A percentile compares a stretch with the other conserved stretches of the same genome.
These are phyloP conservation scores for Halisarca cf. caerulea DNA, from an alignment of 37 sponge, comb jelly and placozoan genomes.

Conservation along the genomic window DNA sequence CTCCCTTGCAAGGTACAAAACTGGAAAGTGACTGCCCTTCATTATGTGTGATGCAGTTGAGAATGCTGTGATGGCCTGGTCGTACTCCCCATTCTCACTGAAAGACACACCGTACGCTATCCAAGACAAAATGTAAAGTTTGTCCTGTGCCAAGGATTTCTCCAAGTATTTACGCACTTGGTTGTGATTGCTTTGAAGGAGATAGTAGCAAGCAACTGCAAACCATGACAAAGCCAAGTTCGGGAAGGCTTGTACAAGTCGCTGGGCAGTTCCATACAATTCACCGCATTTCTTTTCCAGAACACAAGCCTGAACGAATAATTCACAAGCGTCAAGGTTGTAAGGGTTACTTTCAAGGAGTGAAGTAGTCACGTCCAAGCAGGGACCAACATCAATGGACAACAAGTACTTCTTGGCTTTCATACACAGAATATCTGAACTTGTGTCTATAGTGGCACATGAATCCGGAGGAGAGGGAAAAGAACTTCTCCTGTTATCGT, in stretches of 20 bases:
- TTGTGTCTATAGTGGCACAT: constrained; percentile 19
- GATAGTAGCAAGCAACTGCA: constrained; percentile 84
- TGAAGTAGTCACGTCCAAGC: constrained; percentile 52
- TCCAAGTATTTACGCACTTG: constrained; percentile 69
- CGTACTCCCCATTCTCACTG: constrained; percentile 71
- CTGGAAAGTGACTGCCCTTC: constrained; percentile 75
- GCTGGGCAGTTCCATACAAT: constrained; percentile 70
- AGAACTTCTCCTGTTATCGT: constrained; percentile 5
- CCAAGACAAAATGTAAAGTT: constrained; percentile 65
- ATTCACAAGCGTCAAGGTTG: constrained; percentile 50
- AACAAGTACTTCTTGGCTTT: constrained; percentile 33
- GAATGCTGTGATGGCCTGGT: constrained; percentile 86
- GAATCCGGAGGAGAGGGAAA: neutral
- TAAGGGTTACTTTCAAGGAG: constrained; percentile 67
- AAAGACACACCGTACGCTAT: constrained; percentile 76
- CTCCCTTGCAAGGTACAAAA: constrained; percentile 77
- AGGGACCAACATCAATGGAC: constrained; percentile 43
- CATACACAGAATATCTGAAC: constrained; percentile 43
- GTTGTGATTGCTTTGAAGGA: constrained; percentile 47
- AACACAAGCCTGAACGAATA: constrained; percentile 64
- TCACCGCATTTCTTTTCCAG: constrained; percentile 45
- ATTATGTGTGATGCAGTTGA: constrained; percentile 74
- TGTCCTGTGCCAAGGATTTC: constrained; percentile 58
- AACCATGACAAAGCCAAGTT: constrained; percentile 75
- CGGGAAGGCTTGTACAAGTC: constrained; percentile 63